Percentiles rank a stretch among this genome's conserved stretches.
Conservation (phyloP, 2,888 invertebrate genomes). For the Crepidodera aurea region DNA sequence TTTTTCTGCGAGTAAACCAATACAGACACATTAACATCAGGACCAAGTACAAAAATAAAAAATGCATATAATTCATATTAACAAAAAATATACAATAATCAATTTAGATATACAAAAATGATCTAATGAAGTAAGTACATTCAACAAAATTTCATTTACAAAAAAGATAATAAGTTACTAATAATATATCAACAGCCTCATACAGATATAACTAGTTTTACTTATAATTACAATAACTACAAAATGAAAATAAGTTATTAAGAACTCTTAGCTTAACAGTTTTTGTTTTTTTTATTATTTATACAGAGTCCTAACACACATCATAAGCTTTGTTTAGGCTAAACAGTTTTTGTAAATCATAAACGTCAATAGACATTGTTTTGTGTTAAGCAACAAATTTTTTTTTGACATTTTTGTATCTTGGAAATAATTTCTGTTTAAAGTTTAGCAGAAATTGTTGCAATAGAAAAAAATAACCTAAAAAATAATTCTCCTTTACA, state of each 20-base stretch:
- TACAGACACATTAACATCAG: constrained; percentile 22
- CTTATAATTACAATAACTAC: constrained; percentile 53
- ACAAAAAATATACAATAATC: constrained; percentile 42
- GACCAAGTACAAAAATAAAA: constrained; percentile 29
- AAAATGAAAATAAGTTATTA: constrained; percentile 57
- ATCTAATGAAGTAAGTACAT: constrained; percentile 55
- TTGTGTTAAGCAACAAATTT: too few species aligned
- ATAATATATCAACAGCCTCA: constrained; percentile 60
- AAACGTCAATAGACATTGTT: too few species aligned
- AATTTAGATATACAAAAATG: constrained; percentile 44
- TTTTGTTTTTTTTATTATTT: constrained; percentile 32
- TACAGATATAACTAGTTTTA: constrained; percentile 57
- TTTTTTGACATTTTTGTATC: too few species aligned
- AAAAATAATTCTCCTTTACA: too few species aligned
- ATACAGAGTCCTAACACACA: constrained; percentile 6
- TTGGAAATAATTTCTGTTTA: too few species aligned
- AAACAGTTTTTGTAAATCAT: background rate
- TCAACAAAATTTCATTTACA: constrained; percentile 56
- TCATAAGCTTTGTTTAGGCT: background rate
- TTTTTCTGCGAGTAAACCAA: constrained; percentile 18
- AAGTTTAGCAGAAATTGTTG: too few species aligned
- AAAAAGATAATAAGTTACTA: constrained; percentile 59
- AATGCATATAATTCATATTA: constrained; percentile 36
- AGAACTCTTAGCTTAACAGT: constrained; percentile 46
- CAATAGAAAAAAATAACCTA: too few species aligned